These are phyloP conservation scores for Protonibea diacanthus DNA, from an alignment of 2,797 vertebrate species.

Conservation along the genomic window DNA sequence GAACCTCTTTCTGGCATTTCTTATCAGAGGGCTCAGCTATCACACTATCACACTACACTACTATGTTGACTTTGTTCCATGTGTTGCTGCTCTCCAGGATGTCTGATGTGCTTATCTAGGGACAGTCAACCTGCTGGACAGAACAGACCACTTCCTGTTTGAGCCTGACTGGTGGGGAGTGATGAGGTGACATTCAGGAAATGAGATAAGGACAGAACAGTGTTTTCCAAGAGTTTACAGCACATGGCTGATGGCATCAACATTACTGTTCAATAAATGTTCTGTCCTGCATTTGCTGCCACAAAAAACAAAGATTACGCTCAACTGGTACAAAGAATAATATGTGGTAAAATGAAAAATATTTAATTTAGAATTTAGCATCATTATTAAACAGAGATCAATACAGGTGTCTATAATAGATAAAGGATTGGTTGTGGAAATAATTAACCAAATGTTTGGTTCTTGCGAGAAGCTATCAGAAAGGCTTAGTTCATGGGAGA, in stretches of 20 bases:
- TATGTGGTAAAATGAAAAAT: background rate
- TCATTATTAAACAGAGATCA: background rate
- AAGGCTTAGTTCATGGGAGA: background rate
- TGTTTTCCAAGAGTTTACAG: constrained; percentile 48
- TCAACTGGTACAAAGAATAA: constrained; percentile 8
- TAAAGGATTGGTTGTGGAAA: background rate
- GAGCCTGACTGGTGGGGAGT: constrained; percentile 29
- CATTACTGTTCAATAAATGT: background rate
- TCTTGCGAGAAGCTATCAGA: background rate
- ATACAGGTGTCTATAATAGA: background rate
- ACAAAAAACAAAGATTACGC: constrained; percentile 1
- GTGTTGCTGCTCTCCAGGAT: constrained; percentile 53
- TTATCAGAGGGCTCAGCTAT: constrained; percentile 38
- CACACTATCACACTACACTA: background rate
- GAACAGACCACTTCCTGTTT: constrained; percentile 63
- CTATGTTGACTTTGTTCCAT: constrained; percentile 60
- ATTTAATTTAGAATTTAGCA: background rate
- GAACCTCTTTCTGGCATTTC: constrained; percentile 23
- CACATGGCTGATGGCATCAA: background rate
- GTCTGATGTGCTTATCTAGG: constrained; percentile 62
- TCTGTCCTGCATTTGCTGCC: constrained; percentile 15
- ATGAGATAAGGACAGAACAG: constrained; percentile 46
- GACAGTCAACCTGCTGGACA: constrained; percentile 58
- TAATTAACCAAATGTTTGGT: constrained; percentile 18
- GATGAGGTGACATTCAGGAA: constrained; percentile 59